A percentile compares a stretch with the other conserved stretches of the same genome.
Evolutionary conservation across 2,113 vertebrate genomes (phyloP).

Genomic region (Bubo bubo): DNA sequence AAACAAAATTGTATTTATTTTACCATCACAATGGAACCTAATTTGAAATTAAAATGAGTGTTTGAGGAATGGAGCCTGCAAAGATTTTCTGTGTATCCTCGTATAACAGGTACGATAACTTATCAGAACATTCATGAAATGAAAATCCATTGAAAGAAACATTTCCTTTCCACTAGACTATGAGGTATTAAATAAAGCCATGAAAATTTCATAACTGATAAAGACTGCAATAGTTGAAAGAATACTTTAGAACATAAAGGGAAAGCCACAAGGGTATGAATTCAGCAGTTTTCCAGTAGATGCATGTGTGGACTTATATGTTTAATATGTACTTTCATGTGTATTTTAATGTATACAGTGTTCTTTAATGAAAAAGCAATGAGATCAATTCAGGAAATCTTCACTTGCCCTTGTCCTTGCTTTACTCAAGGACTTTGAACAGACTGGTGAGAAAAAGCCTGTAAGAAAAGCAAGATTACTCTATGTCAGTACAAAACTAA

Average conservation of each 20-base stretch:
- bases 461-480: background rate
- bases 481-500: background rate
- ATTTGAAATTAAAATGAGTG: slow-evolving; percentile 64
- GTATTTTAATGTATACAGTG: background rate
- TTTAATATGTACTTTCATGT: slow-evolving; percentile 28
- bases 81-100: slow-evolving; percentile 52
- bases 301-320: background rate
- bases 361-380: slow-evolving; percentile 25
- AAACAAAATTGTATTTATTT: slow-evolving; percentile 52
- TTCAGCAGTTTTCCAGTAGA: slow-evolving; percentile 29
- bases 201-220: slow-evolving; percentile 39
- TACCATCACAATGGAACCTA: slow-evolving; percentile 53
- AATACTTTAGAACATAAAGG: slow-evolving; percentile 22
- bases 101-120: slow-evolving; percentile 20
- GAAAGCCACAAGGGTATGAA: slow-evolving; percentile 16
- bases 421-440: slow-evolving; percentile 1
- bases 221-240: slow-evolving; percentile 26
- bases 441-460: background rate
- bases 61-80: slow-evolving; percentile 37
- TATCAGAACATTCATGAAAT: slow-evolving; percentile 49
- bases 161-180: slow-evolving; percentile 44
- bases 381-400: background rate
- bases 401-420: background rate
- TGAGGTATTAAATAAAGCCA: slow-evolving; percentile 19
- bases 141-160: slow-evolving; percentile 55